Evolutionary conservation across 2,797 vertebrate species (phyloP), one percentile per base, ranked within the genome.

Genomic region (Loriculus beryllinus): DNA sequence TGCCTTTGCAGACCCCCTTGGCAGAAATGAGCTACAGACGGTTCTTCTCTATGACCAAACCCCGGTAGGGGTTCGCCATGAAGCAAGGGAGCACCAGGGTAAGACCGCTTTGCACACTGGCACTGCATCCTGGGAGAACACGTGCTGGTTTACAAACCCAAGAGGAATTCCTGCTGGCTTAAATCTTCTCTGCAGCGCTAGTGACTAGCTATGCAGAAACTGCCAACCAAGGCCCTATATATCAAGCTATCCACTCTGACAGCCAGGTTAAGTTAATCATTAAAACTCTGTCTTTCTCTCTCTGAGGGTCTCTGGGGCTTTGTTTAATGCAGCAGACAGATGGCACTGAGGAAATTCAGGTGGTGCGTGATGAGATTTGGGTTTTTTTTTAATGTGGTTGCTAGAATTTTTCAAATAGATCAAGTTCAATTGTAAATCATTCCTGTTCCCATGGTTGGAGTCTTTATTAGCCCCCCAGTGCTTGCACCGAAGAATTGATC

Each of bases 311-410:
- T 95, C 96, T 1, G 1, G 92, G 93, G 96, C 90, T 96, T 96
- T 96, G 84, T 96, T 96, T 96, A 94, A 93, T 91, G 92, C 82
- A 87, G 82, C 67, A 93, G 96, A 96, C 96, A 97, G 97, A 97
- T 96, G 97, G 97, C 94, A 84, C 87, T 79, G 86, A 96, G 71
- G 95, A 97, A 96, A 91, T 96, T 96, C 96, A 97, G 96, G 96
- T 97, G 93, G 85, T 86, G 54, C 23, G 3, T 93, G 93, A 96
- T 92, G 93, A 93, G 88, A 91, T 96, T 95, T 95, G 88, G 88
- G 72, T 1, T 6, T 57, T 96, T 96, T 88, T 92, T 93, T 90
- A 95, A 90, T 90, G 92, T 16, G 23, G 82, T 84, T 92, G 77
- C 47, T 94, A 90, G 91, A 89, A 90, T 92, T 96, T 97, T 96